Evolutionary conservation across 2,797 vertebrate species (phyloP), one percentile per base, ranked within the genome.

Genomic region (Tarsius wallacei): DNA sequence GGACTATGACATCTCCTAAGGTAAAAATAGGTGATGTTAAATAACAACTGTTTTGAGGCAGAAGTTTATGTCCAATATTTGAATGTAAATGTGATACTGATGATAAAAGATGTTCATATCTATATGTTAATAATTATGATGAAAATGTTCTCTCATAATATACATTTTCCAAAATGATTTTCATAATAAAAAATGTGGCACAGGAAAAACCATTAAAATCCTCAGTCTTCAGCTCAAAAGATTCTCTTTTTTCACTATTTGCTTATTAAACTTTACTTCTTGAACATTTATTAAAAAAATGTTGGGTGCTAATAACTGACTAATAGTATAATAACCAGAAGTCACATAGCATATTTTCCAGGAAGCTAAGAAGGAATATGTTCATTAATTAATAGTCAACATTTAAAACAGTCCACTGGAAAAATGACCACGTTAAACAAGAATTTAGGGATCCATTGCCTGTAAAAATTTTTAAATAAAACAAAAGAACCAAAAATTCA

Each of bases 391-490:
- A 93, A 55, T 59, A 96, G 33, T 90, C 77, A 91, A 87, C 73
- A 85, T 31, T 92, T 85, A 63, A 13, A 90, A 68, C 7, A 66
- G n/a, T 59, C 11, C 61, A 90, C 5, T 74, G 51, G 68, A 93
- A 97, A 93, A 83, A 94, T 63, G 17, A 91, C 66, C 31, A 81
- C 22, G 31, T 57, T 95, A 81, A 96, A 71, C 1, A 87, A 90
- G 33, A 90, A 96, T 66, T 91, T 80, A 86, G 71, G 21, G 19
- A 94, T 74, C 87, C 47, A 84, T 73, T 87, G 82, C 7, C 49
- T 85, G 22, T 85, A 66, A 87, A 94, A 14, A 85, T 57, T 91
- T 88, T 95, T 47, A 83, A 42, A 87, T 21, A 59, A 94, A 90
- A 96, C 12, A 93, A 84, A 0, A 78, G 21, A 96, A 70, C 22